These are phyloP conservation scores for Brenthis hecate DNA, from an alignment of 2,888 invertebrate species.

Conservation along the genomic window DNA sequence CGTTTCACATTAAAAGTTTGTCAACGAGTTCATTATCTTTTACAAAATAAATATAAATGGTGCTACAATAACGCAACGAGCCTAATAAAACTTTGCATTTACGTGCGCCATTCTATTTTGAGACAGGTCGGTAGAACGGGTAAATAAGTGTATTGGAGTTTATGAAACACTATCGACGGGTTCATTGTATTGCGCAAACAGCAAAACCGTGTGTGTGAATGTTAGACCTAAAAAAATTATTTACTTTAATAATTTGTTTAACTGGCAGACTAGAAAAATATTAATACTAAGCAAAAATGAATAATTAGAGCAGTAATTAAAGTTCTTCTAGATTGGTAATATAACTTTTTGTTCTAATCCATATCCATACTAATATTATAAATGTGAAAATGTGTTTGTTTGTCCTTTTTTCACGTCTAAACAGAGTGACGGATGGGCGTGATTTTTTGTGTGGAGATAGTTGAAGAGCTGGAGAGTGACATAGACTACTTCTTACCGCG, in stretches of 20 bases:
- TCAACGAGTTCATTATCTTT: neutral
- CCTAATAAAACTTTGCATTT: constrained; percentile 11
- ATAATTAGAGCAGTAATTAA: too few relatives aligned
- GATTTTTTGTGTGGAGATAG: too few relatives aligned
- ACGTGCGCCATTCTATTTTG: constrained; percentile 12
- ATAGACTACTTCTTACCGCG: too few relatives aligned
- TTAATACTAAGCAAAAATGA: too few relatives aligned
- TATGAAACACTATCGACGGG: constrained; percentile 18
- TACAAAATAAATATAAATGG: neutral
- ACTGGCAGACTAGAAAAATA: too few relatives aligned
- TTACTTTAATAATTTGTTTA: neutral
- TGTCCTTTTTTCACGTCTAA: too few relatives aligned
- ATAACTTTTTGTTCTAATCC: too few relatives aligned
- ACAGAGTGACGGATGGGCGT: too few relatives aligned
- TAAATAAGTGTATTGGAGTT: constrained; percentile 8
- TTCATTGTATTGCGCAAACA: constrained; percentile 20
- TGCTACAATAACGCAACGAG: neutral
- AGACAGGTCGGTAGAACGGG: constrained; percentile 7
- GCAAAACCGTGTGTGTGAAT: neutral
- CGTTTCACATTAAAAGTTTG: neutral
- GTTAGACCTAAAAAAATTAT: neutral
- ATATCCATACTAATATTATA: too few relatives aligned
- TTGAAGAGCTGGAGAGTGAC: too few relatives aligned
- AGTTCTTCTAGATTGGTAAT: too few relatives aligned
- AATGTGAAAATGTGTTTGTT: too few relatives aligned